Conservation (phyloP, 2,113 vertebrate species). For the Nycticryphes semicollaris region DNA sequence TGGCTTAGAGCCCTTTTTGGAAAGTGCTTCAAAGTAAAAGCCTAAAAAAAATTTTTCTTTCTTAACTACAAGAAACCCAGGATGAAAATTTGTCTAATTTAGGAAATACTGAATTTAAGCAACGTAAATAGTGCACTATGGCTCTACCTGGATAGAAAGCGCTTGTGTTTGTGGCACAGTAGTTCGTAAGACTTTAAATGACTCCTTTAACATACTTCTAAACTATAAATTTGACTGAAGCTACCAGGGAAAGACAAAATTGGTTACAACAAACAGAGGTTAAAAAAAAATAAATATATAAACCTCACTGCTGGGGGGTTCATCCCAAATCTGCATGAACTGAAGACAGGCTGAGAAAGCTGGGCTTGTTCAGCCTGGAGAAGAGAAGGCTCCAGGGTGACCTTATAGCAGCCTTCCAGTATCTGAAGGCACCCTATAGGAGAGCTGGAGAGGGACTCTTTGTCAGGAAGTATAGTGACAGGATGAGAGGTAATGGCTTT, state of each 20-base stretch:
- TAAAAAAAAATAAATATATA: neutral
- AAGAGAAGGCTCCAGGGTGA: too few species aligned
- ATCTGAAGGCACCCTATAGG: too few species aligned
- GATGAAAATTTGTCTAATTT: neutral
- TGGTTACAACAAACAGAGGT: neutral
- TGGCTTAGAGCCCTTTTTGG: neutral
- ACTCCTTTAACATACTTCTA: neutral
- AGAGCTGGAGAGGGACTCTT: too few species aligned
- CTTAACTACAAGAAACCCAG: neutral
- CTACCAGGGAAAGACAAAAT: neutral
- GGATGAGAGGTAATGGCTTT: too few species aligned
- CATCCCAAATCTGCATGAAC: neutral
- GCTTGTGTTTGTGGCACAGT: neutral
- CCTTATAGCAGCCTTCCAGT: too few species aligned
- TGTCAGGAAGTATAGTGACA: too few species aligned
- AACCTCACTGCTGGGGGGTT: neutral
- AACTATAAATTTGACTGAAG: neutral
- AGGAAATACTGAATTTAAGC: neutral
- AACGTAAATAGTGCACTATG: rapidly evolving
- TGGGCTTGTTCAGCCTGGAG: too few species aligned
- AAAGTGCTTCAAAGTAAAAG: too few species aligned
- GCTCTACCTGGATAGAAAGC: neutral
- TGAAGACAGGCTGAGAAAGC: neutral
- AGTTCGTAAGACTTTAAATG: neutral
- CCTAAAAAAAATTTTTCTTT: too few species aligned